Evolutionary conservation across 2,797 vertebrate species (phyloP).

Genomic region (Myotis planiceps): DNA sequence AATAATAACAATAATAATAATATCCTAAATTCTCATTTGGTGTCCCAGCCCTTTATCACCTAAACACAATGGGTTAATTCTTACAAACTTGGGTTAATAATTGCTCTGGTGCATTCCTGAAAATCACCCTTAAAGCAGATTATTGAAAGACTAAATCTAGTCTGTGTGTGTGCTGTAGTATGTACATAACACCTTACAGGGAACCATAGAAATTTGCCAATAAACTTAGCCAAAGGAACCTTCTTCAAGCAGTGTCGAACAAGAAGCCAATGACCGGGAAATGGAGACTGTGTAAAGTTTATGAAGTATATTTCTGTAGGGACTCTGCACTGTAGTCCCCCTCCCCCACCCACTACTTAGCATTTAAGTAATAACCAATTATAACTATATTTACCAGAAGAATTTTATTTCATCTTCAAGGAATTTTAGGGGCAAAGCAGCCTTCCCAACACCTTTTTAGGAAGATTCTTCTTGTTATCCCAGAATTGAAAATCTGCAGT

Average conservation of each 20-base stretch:
- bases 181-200: neutral
- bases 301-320: neutral
- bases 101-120: neutral
- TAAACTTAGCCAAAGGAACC: neutral
- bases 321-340: neutral
- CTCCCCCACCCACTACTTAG: neutral
- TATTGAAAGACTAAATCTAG: neutral
- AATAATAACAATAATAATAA: neutral
- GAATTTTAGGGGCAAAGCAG: neutral
- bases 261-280: neutral
- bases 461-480: conserved; percentile 13
- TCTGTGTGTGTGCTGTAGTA: no score
- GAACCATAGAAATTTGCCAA: neutral
- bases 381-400: neutral
- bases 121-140: neutral
- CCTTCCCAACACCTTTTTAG: neutral
- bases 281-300: neutral
- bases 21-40: neutral
- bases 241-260: neutral
- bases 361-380: neutral
- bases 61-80: neutral
- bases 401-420: conserved; percentile 5
- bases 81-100: neutral
- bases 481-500: neutral
- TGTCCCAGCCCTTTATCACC: neutral